Percentiles rank a stretch among this genome's conserved stretches.
phyloP scores from a whole-genome alignment of 2,797 vertebrate species.

The Harpagifer antarcticus region DNA sequence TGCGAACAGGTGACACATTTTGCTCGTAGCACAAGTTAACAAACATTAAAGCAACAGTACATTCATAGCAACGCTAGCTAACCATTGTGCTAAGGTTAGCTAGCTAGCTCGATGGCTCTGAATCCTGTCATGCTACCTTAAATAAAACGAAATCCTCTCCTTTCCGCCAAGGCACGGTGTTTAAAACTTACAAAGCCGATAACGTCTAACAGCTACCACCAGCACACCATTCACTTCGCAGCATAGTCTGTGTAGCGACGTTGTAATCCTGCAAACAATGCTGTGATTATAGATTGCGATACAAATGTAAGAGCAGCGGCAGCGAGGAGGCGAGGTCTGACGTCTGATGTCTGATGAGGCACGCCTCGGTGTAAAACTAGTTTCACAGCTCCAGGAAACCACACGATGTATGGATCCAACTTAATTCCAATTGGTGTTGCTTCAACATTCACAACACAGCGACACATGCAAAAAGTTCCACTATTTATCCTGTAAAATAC shows the following conservation, averaged over 20 bases:
- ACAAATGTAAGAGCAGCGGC: slow-evolving; percentile 42
- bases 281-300: slow-evolving; percentile 50
- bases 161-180: slow-evolving; percentile 89
- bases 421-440: slow-evolving; percentile 1
- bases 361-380: slow-evolving; percentile 34
- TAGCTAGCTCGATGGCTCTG: slow-evolving; percentile 65
- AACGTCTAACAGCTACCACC: slow-evolving; percentile 72
- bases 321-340: slow-evolving; percentile 71
- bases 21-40: too few relatives aligned
- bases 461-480: not conserved
- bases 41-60: slow-evolving; percentile 15
- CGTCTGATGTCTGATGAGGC: slow-evolving; percentile 70
- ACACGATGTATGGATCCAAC: slow-evolving; percentile 5
- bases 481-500: slow-evolving; percentile 35
- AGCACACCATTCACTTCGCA: slow-evolving; percentile 50
- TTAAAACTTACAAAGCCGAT: slow-evolving; percentile 86
- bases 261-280: slow-evolving; percentile 49
- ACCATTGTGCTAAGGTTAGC: slow-evolving; percentile 61
- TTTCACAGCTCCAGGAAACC: slow-evolving; percentile 37
- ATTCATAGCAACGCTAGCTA: slow-evolving; percentile 62
- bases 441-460: not conserved
- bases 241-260: slow-evolving; percentile 39
- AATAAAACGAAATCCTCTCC: slow-evolving; percentile 88
- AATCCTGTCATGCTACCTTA: slow-evolving; percentile 89
- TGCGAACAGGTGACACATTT: not conserved